A percentile compares a stretch with the other conserved stretches of the same genome.
phyloP scores from a whole-genome alignment of 92 coral and sea anemone species.

The Porites cylindrica region DNA sequence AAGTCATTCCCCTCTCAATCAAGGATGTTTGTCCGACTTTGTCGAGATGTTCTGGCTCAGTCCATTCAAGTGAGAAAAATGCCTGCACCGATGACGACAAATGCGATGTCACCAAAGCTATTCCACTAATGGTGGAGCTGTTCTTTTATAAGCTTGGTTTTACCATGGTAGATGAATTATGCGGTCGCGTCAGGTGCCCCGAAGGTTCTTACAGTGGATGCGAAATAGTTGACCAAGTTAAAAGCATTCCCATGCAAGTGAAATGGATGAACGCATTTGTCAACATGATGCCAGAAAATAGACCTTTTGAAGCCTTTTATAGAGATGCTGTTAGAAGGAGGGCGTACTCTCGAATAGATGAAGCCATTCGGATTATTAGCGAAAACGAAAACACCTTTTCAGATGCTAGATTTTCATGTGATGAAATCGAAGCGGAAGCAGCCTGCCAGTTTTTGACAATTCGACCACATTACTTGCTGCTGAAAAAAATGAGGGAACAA shows the following conservation, averaged over 20 bases:
- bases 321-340: slow-evolving; percentile 32
- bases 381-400: slow-evolving; percentile 9
- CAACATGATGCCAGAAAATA: slow-evolving; percentile 15
- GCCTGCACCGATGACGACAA: slow-evolving; percentile 58
- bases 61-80: slow-evolving; percentile 13
- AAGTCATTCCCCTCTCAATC: background rate
- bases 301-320: slow-evolving; percentile 45
- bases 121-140: slow-evolving; percentile 59
- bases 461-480: slow-evolving; percentile 35
- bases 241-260: slow-evolving; percentile 25
- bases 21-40: slow-evolving; percentile 56
- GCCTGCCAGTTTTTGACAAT: slow-evolving; percentile 35
- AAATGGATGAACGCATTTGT: slow-evolving; percentile 25
- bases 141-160: slow-evolving; percentile 47
- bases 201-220: slow-evolving; percentile 10
- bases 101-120: slow-evolving; percentile 60
- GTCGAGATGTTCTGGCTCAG: slow-evolving; percentile 20
- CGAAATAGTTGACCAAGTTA: slow-evolving; percentile 21
- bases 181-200: slow-evolving; percentile 9
- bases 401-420: slow-evolving; percentile 29
- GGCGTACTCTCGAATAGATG: slow-evolving; percentile 43
- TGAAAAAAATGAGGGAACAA: slow-evolving; percentile 51
- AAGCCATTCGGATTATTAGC: slow-evolving; percentile 36
- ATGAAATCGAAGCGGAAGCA: slow-evolving; percentile 31
- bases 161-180: slow-evolving; percentile 17